Conservation (phyloP, 2,797 vertebrate genomes). For the Diceros bicornis region DNA sequence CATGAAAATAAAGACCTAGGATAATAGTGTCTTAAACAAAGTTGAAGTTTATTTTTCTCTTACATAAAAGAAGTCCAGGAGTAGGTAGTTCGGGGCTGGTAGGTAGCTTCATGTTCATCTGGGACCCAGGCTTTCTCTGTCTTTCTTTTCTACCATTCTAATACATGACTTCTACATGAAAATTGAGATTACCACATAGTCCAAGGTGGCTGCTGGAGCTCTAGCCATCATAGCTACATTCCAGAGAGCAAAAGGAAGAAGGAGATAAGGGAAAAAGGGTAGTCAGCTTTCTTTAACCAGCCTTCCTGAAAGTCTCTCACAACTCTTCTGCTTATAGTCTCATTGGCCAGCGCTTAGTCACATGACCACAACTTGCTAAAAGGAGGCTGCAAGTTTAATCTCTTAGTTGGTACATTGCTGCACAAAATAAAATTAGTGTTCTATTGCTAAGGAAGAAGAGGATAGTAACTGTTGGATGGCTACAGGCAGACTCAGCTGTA, state of each 20-base stretch:
- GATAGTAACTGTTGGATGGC: neutral
- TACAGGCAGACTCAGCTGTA: neutral
- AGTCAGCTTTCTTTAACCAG: neutral
- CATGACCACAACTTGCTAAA: neutral
- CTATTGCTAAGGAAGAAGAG: conserved; percentile 1
- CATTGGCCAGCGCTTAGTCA: neutral
- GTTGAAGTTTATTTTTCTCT: conserved; percentile 28
- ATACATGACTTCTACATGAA: neutral
- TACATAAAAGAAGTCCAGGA: neutral
- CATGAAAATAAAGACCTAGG: neutral
- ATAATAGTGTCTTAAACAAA: neutral
- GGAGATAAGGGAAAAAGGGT: neutral
- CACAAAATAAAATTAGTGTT: conserved; percentile 2
- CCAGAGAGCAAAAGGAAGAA: neutral
- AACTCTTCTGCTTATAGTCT: neutral
- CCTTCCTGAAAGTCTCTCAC: conserved; percentile 14
- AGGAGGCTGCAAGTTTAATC: neutral
- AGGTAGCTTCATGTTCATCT: neutral
- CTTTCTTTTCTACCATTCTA: neutral
- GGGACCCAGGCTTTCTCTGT: neutral
- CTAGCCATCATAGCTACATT: neutral
- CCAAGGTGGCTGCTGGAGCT: neutral
- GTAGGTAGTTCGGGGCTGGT: neutral
- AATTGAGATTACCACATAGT: neutral
- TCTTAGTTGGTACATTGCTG: neutral